Conservation (phyloP, 2,113 vertebrate species). For the Monopterus albus region DNA sequence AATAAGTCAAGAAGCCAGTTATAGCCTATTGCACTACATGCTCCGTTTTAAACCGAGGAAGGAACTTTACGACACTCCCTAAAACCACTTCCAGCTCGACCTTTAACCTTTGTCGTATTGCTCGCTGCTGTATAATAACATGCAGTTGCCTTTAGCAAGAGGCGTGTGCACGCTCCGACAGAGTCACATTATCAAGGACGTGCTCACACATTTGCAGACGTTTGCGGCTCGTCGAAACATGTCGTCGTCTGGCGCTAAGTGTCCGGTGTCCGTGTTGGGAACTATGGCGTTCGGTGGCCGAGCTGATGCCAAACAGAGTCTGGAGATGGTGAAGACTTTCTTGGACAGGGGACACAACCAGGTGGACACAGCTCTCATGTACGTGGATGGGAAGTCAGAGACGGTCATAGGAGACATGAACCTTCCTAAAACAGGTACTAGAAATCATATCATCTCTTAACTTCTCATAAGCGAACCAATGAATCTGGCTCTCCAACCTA, state of each 20-base stretch:
- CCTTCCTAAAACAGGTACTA: slow-evolving; percentile 80
- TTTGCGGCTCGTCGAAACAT: slow-evolving; percentile 57
- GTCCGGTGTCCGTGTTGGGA: slow-evolving; percentile 86
- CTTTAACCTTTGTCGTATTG: slow-evolving; percentile 38
- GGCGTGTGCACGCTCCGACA: slow-evolving; percentile 18
- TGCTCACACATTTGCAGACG: neutral
- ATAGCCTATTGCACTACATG: neutral
- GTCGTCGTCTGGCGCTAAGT: slow-evolving; percentile 51
- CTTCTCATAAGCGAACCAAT: too few species aligned
- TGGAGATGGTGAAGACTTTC: slow-evolving; percentile 83
- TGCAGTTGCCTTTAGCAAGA: slow-evolving; percentile 44
- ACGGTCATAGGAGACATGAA: slow-evolving; percentile 85
- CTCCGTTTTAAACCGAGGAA: slow-evolving; percentile 4
- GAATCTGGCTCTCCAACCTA: too few species aligned
- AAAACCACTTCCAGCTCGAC: neutral
- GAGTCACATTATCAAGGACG: neutral
- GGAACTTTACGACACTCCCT: slow-evolving; percentile 72
- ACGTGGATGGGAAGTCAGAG: slow-evolving; percentile 89
- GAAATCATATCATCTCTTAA: too few species aligned
- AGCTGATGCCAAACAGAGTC: slow-evolving; percentile 80
- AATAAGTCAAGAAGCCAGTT: fast-evolving
- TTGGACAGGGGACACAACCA: slow-evolving; percentile 80
- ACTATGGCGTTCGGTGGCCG: slow-evolving; percentile 91
- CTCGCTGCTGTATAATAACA: slow-evolving; percentile 25
- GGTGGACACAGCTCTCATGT: slow-evolving; percentile 91